A percentile compares a stretch with the other conserved stretches of the same genome.
phyloP scores from a whole-genome alignment of 2,797 vertebrate genomes.

The Rhinophrynus dorsalis region DNA sequence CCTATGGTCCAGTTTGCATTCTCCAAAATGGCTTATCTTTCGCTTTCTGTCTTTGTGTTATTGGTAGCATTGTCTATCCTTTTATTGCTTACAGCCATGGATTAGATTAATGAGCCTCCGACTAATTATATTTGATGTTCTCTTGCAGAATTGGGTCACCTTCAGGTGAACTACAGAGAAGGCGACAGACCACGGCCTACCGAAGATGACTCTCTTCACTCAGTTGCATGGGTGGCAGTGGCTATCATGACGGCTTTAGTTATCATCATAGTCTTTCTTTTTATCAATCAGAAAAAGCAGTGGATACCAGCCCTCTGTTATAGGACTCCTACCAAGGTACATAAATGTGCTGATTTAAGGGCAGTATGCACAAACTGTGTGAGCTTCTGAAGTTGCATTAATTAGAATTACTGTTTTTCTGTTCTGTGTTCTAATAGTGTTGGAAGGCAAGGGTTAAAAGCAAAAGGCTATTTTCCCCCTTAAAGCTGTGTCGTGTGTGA shows the following conservation, averaged over 20 bases:
- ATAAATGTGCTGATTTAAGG: neutral
- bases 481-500: no score
- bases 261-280: slow-evolving; percentile 72
- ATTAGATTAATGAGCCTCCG: no score
- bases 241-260: slow-evolving; percentile 75
- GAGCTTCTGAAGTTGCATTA: neutral
- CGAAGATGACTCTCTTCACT: slow-evolving; percentile 67
- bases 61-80: no score
- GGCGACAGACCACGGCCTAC: slow-evolving; percentile 59
- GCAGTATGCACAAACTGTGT: neutral
- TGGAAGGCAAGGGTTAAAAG: no score
- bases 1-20: no score
- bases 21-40: no score
- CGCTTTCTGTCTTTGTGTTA: no score
- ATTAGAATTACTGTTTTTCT: neutral
- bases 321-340: slow-evolving; percentile 83
- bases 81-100: no score
- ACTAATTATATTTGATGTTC: no score
- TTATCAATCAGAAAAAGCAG: slow-evolving; percentile 84
- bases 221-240: slow-evolving; percentile 75
- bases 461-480: no score
- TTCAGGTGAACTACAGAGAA: slow-evolving; percentile 78
- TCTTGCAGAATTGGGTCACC: slow-evolving; percentile 72
- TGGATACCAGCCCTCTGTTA: slow-evolving; percentile 86
- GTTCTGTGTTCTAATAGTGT: no score